These are phyloP conservation scores for Tigriopus japonicus DNA, from an alignment of 1,140 invertebrate genomes.

Conservation along the genomic window DNA sequence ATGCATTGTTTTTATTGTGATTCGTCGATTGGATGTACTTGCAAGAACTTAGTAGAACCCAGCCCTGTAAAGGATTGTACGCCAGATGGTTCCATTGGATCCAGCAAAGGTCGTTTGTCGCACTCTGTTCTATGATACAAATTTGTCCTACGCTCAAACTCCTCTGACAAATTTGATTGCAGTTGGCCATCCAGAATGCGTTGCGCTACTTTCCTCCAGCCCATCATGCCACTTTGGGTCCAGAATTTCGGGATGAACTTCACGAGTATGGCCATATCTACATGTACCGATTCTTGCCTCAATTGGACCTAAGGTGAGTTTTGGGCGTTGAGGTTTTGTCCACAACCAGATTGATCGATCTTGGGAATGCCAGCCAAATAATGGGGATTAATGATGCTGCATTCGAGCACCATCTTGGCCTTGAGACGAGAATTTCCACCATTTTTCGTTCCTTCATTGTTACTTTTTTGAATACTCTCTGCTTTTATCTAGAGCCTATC, in stretches of 20 bases:
- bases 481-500: conserved; percentile 17
- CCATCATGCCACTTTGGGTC: conserved; percentile 30
- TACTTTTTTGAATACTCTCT: too few relatives aligned
- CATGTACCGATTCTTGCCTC: conserved; percentile 43
- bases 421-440: too few relatives aligned
- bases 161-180: conserved; percentile 23
- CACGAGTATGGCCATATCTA: conserved; percentile 43
- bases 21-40: too few relatives aligned
- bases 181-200: conserved; percentile 35
- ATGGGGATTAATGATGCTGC: too few relatives aligned
- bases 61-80: background rate
- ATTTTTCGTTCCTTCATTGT: too few relatives aligned
- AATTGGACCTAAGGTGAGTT: conserved; percentile 31
- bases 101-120: background rate
- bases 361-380: too few relatives aligned
- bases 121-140: background rate
- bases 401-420: too few relatives aligned
- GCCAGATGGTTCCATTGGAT: background rate
- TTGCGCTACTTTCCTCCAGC: conserved; percentile 39
- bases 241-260: conserved; percentile 40
- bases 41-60: background rate
- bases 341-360: background rate
- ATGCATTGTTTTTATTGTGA: too few relatives aligned
- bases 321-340: background rate
- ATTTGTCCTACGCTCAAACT: background rate